Evolutionary conservation across 2,113 vertebrate genomes (phyloP), one percentile per base, ranked within the genome.

Genomic region (Engystomops pustulosus): DNA sequence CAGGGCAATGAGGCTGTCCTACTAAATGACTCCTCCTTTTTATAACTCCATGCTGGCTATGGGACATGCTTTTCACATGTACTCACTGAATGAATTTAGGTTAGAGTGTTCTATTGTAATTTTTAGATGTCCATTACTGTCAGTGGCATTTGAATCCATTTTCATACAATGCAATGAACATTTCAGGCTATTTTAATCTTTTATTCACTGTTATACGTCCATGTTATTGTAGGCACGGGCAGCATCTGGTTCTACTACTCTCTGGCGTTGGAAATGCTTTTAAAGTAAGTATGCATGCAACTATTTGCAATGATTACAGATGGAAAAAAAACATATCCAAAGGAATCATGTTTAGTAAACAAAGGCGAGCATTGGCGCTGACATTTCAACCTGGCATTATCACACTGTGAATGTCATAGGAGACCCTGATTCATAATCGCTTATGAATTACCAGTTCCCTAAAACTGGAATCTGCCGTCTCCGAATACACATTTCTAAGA

Each of bases 221-320:
- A 69, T 77, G 23, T 45, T 87, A 41, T n/a, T 14, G 20, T 72
- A 85, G 85, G 62, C 82, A 85, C 10, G 32, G 81, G 80, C 45
- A 86, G 71, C 85, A 85, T 78, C 67, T 87, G 44, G 55, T 86
- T 10, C 71, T 85, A 4, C 30, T 83, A 27, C 41, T 88, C 15
- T 87, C 51, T 34, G 36, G 10, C 0, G 75, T 51, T 51, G 14
- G 53, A 81, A 49, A 81, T 32, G 75, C 55, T 55, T 87, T 88
- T 89, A 27, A 82, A 74, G 80, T 85, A 65, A 90, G 86, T 86
- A 55, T 25, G 58, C 25, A 78, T 72, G 36, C 44, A 81, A 45
- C 23, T 60, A 60, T 51, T 82, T 72, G 23, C 14, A 72, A 77
- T 45, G 32, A 65, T 75, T 60, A 83, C 65, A 79, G 41, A 86